A percentile compares a stretch with the other conserved stretches of the same genome.
phyloP scores from a whole-genome alignment of 2,113 vertebrate genomes.

The Eolophus roseicapilla region DNA sequence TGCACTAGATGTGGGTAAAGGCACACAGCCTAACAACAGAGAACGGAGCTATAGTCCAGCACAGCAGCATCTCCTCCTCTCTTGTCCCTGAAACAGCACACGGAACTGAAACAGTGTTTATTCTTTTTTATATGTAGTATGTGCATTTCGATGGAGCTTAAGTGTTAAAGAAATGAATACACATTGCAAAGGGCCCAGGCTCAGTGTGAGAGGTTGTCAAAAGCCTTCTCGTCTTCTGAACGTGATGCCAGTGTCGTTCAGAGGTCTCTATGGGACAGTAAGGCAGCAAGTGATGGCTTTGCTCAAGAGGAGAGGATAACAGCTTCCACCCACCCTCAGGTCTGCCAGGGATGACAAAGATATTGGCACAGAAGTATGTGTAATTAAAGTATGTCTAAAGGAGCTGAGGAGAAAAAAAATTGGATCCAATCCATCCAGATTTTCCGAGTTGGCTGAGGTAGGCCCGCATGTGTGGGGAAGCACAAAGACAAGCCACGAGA shows the following conservation, averaged over 20 bases:
- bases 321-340: neutral
- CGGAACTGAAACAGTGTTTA: neutral
- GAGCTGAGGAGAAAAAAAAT: neutral
- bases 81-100: neutral
- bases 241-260: fast-evolving
- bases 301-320: neutral
- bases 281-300: neutral
- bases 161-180: neutral
- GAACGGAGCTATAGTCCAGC: neutral
- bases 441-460: neutral
- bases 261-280: neutral
- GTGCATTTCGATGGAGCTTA: neutral
- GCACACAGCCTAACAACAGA: neutral
- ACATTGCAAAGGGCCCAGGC: neutral
- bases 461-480: neutral
- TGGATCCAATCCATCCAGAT: neutral
- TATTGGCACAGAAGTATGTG: neutral
- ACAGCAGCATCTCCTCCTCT: neutral
- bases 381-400: neutral
- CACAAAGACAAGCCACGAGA: neutral
- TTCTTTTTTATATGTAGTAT: neutral
- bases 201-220: neutral
- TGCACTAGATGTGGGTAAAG: neutral
- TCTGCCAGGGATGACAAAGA: neutral
- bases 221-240: neutral